Evolutionary conservation across 2,797 vertebrate genomes (phyloP).

Genomic region (Artibeus lituratus): DNA sequence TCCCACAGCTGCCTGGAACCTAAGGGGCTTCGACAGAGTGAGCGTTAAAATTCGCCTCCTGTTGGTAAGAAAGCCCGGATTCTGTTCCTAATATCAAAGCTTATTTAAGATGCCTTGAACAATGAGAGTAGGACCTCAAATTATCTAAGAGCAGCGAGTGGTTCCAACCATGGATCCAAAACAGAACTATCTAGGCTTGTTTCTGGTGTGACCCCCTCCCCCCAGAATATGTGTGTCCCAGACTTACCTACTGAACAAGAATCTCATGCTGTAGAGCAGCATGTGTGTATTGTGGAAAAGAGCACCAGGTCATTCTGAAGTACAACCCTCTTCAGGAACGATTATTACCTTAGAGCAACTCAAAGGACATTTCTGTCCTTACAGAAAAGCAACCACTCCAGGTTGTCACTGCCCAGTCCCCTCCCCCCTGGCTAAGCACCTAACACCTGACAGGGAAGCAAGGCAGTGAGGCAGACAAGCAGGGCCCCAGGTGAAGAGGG

Average conservation of each 20-base stretch:
- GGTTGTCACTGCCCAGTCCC: not conserved
- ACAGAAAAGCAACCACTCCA: not conserved
- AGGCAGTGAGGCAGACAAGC: not conserved
- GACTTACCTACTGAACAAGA: not conserved
- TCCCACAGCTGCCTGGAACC: not conserved
- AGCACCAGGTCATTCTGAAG: not conserved
- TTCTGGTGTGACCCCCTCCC: not conserved
- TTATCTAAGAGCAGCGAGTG: not conserved
- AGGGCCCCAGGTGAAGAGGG: not conserved
- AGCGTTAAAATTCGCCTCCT: not conserved
- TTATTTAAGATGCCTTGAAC: not conserved
- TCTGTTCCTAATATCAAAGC: not conserved
- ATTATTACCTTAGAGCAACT: not conserved
- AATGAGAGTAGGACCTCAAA: not conserved
- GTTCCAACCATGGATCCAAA: not conserved
- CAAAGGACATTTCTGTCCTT: not conserved
- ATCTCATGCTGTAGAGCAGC: not conserved
- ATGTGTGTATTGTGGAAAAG: not conserved
- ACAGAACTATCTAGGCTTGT: not conserved
- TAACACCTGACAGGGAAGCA: not conserved
- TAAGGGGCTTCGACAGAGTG: not conserved
- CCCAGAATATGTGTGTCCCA: not conserved
- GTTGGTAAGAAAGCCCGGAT: not conserved
- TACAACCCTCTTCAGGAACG: not conserved
- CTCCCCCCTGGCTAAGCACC: not conserved